A percentile compares a stretch with the other conserved stretches of the same genome.
Conservation (phyloP, 2,113 vertebrate genomes). For the Cyanoramphus novaezelandiae region DNA sequence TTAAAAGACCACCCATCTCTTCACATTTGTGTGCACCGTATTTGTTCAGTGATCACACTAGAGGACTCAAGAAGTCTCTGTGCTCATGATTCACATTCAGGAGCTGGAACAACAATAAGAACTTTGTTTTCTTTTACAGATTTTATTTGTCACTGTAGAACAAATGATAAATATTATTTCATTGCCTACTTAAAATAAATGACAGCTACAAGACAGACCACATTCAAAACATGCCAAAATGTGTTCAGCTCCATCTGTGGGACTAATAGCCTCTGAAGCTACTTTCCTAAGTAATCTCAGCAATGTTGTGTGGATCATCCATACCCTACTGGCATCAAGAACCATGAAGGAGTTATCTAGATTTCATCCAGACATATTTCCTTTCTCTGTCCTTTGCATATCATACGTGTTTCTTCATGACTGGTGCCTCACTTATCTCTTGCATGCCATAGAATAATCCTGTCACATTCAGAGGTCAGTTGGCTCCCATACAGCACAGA, state of each 20-base stretch:
- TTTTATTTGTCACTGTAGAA: not conserved
- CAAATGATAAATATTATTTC: not conserved
- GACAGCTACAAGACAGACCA: not conserved
- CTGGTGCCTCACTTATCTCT: not conserved
- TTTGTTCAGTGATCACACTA: not conserved
- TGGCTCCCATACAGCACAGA: not conserved
- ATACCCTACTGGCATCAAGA: not conserved
- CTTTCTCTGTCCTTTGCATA: not conserved
- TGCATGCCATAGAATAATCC: not conserved
- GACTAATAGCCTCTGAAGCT: not conserved
- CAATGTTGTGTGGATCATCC: too few relatives aligned
- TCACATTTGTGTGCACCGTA: fast-evolving
- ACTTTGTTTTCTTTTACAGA: not conserved
- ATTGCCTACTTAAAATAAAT: not conserved
- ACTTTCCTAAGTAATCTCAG: not conserved
- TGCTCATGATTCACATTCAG: not conserved
- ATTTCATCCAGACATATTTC: not conserved
- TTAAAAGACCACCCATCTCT: not conserved
- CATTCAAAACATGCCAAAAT: fast-evolving
- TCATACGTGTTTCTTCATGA: not conserved
- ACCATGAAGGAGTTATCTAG: not conserved
- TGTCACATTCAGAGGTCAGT: not conserved
- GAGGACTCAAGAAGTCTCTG: not conserved
- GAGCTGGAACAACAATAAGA: not conserved
- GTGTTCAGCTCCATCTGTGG: not conserved